Evolutionary conservation across 2,888 invertebrate species (phyloP), one percentile per base, ranked within the genome.

Genomic region (Thera britannica): DNA sequence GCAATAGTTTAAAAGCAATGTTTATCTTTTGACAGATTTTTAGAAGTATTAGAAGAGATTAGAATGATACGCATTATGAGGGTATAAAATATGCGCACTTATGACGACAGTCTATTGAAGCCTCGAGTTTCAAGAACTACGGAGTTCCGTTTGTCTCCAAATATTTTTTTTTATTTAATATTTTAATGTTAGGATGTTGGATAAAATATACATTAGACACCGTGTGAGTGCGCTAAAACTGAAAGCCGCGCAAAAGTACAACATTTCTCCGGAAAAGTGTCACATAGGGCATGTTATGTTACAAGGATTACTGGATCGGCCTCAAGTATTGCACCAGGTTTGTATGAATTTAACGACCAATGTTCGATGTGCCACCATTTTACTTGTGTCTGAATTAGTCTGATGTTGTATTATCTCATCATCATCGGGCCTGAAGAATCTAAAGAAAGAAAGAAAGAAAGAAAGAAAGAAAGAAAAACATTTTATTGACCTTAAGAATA

Each of bases 281-380:
- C 87, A 87, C 62, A 72, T 86, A 0, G 87, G 87, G 38, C 86
- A 87, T 74, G 41, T 87, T 7, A 58, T 75, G 9, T 70, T 87
- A 11, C 80, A 87, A 72, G 82, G 77, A 8, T 76, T 87, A 79
- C 63, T 80, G 58, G 80, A 83, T 5, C 73, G 72, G 0, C 85
- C 87, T 2, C 68, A 77, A 0, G 63, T 52, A 12, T 63, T 82
- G 5, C 74, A 78, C 70, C 86, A 86, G 78, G 86, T 87, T 57
- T 36, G 59, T 54, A 12, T 54, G 23, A 56, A 61, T 51, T 60
- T 62, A 2, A 56, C 38, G 52, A 41, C 44, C 5, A 12, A 41
- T 41, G 41, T 41, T n/a, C n/a, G n/a, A 41, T 41, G 41, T 41
- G 41, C 1, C 7, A 4, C 7, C 41, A 41, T 41, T 41, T 41